These are phyloP conservation scores for Bombycilla garrulus DNA, from an alignment of 2,113 vertebrate genomes.

Conservation along the genomic window DNA sequence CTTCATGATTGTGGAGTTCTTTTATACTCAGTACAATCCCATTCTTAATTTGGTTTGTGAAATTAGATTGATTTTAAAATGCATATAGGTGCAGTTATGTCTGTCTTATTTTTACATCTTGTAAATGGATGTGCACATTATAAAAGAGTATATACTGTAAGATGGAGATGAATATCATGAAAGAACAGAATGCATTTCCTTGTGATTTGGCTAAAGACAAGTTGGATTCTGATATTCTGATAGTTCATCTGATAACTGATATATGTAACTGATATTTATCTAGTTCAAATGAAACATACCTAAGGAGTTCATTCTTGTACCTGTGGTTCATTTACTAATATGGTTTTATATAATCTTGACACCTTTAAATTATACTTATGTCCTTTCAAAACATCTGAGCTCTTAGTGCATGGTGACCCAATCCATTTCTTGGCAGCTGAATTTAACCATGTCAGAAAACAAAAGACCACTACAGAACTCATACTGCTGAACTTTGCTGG, in stretches of 20 bases:
- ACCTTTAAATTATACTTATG: not conserved
- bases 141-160: not conserved
- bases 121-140: not conserved
- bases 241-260: too few species aligned
- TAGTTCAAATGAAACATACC: not conserved
- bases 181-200: not conserved
- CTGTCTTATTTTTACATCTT: not conserved
- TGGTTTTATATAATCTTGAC: not conserved
- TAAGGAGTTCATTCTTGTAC: not conserved
- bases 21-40: not conserved
- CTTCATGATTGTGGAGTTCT: not conserved
- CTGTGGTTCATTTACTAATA: not conserved
- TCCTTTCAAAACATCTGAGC: not conserved
- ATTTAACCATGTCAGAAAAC: not conserved
- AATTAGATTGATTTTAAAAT: not conserved
- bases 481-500: not conserved
- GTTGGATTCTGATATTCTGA: not conserved
- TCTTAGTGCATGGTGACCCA: not conserved
- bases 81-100: not conserved
- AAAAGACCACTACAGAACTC: not conserved
- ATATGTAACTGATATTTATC: not conserved
- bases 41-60: not conserved
- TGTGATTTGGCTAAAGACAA: not conserved
- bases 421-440: not conserved
- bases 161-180: not conserved